A percentile compares a stretch with the other conserved stretches of the same genome.
phyloP scores from a whole-genome alignment of 2,888 invertebrate species.

The Choreutis nemorana region DNA sequence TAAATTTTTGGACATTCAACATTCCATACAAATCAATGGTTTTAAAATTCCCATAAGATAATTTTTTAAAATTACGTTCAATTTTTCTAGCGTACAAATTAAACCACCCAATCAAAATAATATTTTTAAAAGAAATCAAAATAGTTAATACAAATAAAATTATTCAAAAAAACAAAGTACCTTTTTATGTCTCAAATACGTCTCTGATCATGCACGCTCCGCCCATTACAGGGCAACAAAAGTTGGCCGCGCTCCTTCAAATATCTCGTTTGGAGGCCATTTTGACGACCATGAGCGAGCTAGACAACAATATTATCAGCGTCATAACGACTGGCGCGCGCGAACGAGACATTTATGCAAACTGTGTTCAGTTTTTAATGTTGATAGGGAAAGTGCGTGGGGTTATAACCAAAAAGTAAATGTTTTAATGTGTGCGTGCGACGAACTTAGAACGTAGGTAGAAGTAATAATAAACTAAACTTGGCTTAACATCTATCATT shows the following conservation, averaged over 20 bases:
- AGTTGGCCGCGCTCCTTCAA: constrained; percentile 65
- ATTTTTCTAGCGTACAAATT: too few species aligned
- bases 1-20: too few species aligned
- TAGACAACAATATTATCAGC: constrained; percentile 34
- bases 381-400: constrained; percentile 38
- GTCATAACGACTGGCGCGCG: constrained; percentile 40
- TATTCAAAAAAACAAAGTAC: constrained; percentile 4
- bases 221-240: constrained; percentile 65
- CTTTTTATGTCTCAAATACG: constrained; percentile 22
- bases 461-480: too few species aligned
- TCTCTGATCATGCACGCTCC: constrained; percentile 56
- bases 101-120: constrained; percentile 3
- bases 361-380: constrained; percentile 60
- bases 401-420: too few species aligned
- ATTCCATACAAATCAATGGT: too few species aligned
- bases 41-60: too few species aligned
- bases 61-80: too few species aligned
- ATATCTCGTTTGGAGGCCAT: constrained; percentile 67
- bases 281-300: constrained; percentile 56
- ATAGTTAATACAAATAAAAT: not conserved
- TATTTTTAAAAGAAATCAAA: too few species aligned
- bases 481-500: too few species aligned
- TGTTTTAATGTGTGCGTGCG: too few species aligned
- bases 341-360: constrained; percentile 64
- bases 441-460: too few species aligned